A percentile compares a stretch with the other conserved stretches of the same genome.
Evolutionary conservation across 2,113 vertebrate species (phyloP).

Genomic region (Gavialis gangeticus): DNA sequence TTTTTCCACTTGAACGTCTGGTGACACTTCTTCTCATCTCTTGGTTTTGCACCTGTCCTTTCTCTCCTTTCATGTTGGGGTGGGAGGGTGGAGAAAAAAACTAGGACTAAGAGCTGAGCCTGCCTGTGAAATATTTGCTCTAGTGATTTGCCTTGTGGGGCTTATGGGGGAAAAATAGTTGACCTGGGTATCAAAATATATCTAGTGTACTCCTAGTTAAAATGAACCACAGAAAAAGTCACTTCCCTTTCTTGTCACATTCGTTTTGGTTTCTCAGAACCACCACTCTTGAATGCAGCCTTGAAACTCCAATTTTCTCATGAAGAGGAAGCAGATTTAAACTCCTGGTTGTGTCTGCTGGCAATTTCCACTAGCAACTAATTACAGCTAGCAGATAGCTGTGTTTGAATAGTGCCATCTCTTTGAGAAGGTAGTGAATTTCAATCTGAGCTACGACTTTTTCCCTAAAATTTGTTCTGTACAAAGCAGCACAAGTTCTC

Average conservation of each 20-base stretch:
- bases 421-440: not conserved
- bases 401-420: conserved; percentile 5
- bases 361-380: conserved; percentile 58
- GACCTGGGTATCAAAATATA: not conserved
- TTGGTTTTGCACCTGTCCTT: not conserved
- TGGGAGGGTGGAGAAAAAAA: conserved; percentile 24
- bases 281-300: conserved; percentile 32
- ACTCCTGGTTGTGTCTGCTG: conserved; percentile 53
- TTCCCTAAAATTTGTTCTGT: not conserved
- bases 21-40: not conserved
- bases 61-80: not conserved
- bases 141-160: not conserved
- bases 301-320: conserved; percentile 37
- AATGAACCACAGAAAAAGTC: conserved; percentile 44
- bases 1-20: not conserved
- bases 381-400: conserved; percentile 50
- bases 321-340: conserved; percentile 64
- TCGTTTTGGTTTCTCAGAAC: conserved; percentile 60
- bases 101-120: not conserved
- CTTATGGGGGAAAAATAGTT: not conserved
- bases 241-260: conserved; percentile 59
- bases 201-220: conserved; percentile 33
- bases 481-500: not conserved
- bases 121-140: not conserved
- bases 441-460: not conserved